Evolutionary conservation across 2,888 invertebrate genomes (phyloP), one percentile per base, ranked within the genome.

Genomic region (Monoplex corrugatus): DNA sequence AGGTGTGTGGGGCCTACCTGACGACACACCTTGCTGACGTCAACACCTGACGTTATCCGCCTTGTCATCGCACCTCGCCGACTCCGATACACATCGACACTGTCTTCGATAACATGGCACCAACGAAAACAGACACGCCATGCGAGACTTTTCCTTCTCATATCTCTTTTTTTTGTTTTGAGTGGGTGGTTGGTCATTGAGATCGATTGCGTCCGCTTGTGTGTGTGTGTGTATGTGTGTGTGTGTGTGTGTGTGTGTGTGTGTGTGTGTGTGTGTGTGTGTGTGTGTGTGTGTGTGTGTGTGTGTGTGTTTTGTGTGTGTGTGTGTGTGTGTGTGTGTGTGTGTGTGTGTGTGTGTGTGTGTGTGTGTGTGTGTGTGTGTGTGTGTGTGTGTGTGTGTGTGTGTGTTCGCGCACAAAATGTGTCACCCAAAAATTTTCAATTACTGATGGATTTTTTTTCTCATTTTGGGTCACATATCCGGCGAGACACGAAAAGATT

Each of bases 311-410:
- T 68, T 23, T 68, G 68, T 68, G 68, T 10, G 68, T 13, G 68
- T 3, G 68, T 68, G 68, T 3, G 68, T 68, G 35, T 2, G 38
- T 78, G 78, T 2, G 40, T 38, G 38, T 5, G 40, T 40, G 40
- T 5, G 78, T 40, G 78, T 10, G 78, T 40, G 78, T 10, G 78
- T 40, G 78, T 10, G 78, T 10, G 78, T 78, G 78, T 78, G 78
- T 78, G 78, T 78, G 78, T 78, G 40, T 78, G 40, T 78, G 78
- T 78, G 78, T 78, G 78, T 78, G 78, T 78, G 78, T 78, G 78
- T 40, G 78, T 78, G 78, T 78, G 78, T 10, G 78, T 2, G 78
- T 78, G 78, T n/a, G n/a, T 6, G 57, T 57, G 57, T 57, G 57
- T 57, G 57, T 57, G 57, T n/a, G 72, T 72, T 23, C 28, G 72